Evolutionary conservation across 2,888 invertebrate genomes (phyloP), one percentile per base, ranked within the genome.

Genomic region (Nysson spinosus): DNA sequence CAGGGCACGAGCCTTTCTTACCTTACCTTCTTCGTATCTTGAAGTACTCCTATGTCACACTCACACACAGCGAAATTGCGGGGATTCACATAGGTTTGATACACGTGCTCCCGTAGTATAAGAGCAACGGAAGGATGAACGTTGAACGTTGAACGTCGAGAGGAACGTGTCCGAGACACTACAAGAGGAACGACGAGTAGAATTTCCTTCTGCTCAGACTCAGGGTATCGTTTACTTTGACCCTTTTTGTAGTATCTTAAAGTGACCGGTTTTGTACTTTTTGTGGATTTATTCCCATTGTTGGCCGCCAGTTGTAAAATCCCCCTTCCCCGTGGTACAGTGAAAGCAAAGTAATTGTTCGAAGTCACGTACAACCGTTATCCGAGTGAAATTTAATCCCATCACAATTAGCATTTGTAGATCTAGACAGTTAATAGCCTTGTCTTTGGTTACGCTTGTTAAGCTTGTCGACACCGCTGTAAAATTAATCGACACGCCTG

Each of bases 1-100:
- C 81, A 78, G 73, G 74, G 78, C 81, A 76, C 72, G 70, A 75
- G 76, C 60, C 67, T 72, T 47, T 55, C 70, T 79, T 68, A 58
- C 69, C 73, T 80, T 74, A 67, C 73, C 75, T 72, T 72, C 74
- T 71, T 74, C 75, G 76, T 72, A 70, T 68, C 79, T 73, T 62
- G 56, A 69, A 65, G 63, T 67, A 63, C 70, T 66, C 52, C 73
- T 43, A 54, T 77, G 70, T 76, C 79, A 77, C 63, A 55, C 62
- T 35, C 63, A 55, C 32, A 34, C 47, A 46, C 50, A 39, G 22
- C 34, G 34, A 19, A n/a, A 5, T 62, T 46, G 40, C 32, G 34
- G 32, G 14, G 39, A 42, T 32, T 20, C 34, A 20, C 12, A 11
- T 7, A 7, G 26, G 43, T 12, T 12, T 11, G 12, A 32, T 22